Evolutionary conservation across 2,113 vertebrate genomes (phyloP).

Genomic region (Ptyas mucosa): DNA sequence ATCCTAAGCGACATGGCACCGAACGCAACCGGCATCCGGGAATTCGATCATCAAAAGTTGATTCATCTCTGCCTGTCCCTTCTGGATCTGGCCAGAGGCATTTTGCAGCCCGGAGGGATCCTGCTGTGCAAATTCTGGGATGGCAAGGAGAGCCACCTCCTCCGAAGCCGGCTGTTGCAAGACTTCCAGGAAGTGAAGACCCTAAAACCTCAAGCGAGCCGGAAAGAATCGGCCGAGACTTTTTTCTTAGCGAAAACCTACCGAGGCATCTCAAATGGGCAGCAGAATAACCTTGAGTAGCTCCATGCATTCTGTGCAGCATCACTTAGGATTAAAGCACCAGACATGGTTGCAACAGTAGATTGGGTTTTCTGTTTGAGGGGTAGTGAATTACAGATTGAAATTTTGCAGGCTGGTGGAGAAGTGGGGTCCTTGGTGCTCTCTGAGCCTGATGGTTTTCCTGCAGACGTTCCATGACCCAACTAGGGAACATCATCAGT

Average conservation of each 20-base stretch:
- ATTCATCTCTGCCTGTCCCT: conserved; percentile 77
- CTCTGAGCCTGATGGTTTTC: too few species aligned
- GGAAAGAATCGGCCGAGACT: conserved; percentile 86
- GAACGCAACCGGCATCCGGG: conserved; percentile 84
- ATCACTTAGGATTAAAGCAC: neutral
- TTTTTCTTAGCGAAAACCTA: conserved; percentile 82
- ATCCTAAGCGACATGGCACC: conserved; percentile 95
- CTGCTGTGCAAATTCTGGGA: conserved; percentile 94
- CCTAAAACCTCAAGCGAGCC: conserved; percentile 86
- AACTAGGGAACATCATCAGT: too few species aligned
- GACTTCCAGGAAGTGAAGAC: conserved; percentile 73
- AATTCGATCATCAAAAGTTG: conserved; percentile 87
- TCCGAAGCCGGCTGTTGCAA: conserved; percentile 73
- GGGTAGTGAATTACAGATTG: neutral
- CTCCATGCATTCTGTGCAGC: neutral
- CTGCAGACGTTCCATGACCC: too few species aligned
- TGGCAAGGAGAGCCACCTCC: conserved; percentile 67
- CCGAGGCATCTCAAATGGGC: neutral
- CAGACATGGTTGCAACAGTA: neutral
- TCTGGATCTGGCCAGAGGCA: conserved; percentile 69
- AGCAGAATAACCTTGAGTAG: neutral
- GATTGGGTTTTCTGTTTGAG: neutral
- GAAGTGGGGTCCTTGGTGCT: neutral
- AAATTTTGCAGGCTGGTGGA: neutral
- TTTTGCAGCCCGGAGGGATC: conserved; percentile 74